phyloP scores from a whole-genome alignment of 1,140 invertebrate species.

The Brachionus rubens region DNA sequence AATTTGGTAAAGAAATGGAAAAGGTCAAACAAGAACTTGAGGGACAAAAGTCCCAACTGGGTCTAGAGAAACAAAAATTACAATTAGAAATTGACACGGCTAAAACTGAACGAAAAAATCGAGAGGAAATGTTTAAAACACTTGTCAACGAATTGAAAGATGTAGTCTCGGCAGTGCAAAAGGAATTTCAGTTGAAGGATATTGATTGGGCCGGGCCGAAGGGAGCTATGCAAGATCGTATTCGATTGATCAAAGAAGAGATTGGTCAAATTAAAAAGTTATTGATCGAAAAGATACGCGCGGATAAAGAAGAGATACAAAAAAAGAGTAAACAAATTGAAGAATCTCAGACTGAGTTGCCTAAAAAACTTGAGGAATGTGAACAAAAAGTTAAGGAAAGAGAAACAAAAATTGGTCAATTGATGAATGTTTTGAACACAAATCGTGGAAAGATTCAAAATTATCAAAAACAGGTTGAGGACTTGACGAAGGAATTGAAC shows the following conservation, averaged over 20 bases:
- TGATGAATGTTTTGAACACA: constrained; percentile 20
- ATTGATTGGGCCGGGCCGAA: constrained; percentile 24
- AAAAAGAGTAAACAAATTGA: constrained; percentile 4
- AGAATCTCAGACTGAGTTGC: constrained; percentile 12
- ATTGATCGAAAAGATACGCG: constrained; percentile 20
- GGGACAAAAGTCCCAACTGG: background rate
- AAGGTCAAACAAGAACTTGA: background rate
- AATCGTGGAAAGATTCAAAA: background rate
- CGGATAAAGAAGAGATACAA: background rate
- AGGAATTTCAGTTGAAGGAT: constrained; percentile 38
- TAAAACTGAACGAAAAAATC: background rate
- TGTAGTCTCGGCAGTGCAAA: background rate
- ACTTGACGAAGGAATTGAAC: constrained; percentile 24
- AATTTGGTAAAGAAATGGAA: background rate
- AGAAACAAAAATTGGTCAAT: constrained; percentile 39
- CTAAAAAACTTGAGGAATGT: constrained; percentile 43
- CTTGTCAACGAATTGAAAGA: constrained; percentile 42
- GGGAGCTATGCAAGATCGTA: constrained; percentile 23
- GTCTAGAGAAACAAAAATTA: background rate
- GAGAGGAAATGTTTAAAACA: constrained; percentile 45
- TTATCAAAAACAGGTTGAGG: constrained; percentile 17
- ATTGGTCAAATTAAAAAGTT: constrained; percentile 12
- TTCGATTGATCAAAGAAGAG: constrained; percentile 25
- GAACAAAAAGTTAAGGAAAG: constrained; percentile 38
- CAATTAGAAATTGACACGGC: background rate